These are phyloP conservation scores for Heliocidaris tuberculata DNA, from an alignment of 35 echinoderm and acorn worm genomes.

Conservation along the genomic window DNA sequence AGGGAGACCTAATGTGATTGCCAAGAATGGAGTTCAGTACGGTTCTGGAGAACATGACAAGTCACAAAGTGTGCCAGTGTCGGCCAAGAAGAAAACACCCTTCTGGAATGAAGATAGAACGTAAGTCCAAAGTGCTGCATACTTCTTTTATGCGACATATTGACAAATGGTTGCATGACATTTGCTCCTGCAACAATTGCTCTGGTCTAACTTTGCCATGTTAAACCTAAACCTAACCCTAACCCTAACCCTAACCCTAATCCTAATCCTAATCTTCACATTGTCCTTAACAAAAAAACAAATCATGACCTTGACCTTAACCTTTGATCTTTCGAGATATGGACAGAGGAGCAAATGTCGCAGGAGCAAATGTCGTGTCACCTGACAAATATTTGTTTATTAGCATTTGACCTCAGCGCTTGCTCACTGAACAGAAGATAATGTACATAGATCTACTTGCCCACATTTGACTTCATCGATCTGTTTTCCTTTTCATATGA, in stretches of 20 bases:
- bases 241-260: too few species aligned
- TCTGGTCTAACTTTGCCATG: too few species aligned
- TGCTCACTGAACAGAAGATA: not conserved
- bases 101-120: slow-evolving; percentile 84
- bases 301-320: too few species aligned
- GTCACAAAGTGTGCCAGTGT: slow-evolving; percentile 11
- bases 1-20: slow-evolving; percentile 69
- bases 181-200: too few species aligned
- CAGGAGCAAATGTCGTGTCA: too few species aligned
- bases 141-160: not conserved
- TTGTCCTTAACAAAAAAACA: too few species aligned
- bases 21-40: slow-evolving; percentile 71
- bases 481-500: not conserved
- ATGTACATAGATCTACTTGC: not conserved
- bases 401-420: not conserved
- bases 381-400: too few species aligned
- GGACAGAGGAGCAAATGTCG: too few species aligned
- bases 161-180: not conserved
- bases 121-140: slow-evolving; percentile 61
- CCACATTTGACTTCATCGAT: not conserved
- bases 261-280: too few species aligned
- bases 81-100: slow-evolving; percentile 59
- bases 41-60: slow-evolving; percentile 61
- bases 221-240: too few species aligned
- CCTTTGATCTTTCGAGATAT: too few species aligned